Percentiles rank a stretch among this genome's conserved stretches.
Evolutionary conservation across 2,113 vertebrate genomes (phyloP).

Genomic region (Canis aureus): DNA sequence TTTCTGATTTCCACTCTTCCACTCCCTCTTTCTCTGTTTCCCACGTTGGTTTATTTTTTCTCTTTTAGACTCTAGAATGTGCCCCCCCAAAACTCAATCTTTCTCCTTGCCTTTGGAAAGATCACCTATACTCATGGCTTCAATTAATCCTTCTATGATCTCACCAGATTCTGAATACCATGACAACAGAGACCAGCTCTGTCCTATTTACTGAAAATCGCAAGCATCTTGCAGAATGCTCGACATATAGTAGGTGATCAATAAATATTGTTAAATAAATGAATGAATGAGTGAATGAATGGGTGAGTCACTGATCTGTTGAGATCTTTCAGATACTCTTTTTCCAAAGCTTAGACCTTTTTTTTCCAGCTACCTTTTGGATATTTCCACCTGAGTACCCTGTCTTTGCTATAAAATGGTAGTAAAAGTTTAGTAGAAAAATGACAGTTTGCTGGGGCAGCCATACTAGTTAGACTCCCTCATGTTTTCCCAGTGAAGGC

Average conservation of each 20-base stretch:
- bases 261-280: not conserved
- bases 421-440: not conserved
- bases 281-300: not conserved
- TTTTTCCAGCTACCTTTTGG: not conserved
- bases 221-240: not conserved
- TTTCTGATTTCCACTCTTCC: not conserved
- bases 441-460: not conserved
- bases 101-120: not conserved
- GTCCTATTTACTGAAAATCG: not conserved
- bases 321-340: not conserved
- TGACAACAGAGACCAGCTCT: not conserved
- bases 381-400: not conserved
- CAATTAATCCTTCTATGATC: not conserved
- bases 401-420: not conserved
- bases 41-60: not conserved
- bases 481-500: not conserved
- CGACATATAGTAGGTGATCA: not conserved
- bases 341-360: not conserved
- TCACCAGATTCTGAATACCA: not conserved
- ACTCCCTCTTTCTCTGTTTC: slow-evolving; percentile 19
- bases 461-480: not conserved
- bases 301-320: not conserved
- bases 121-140: not conserved
- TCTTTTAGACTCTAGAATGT: not conserved
- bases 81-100: not conserved